Evolutionary conservation across 2,113 vertebrate genomes (phyloP), one percentile per base, ranked within the genome.

Genomic region (Parus major): DNA sequence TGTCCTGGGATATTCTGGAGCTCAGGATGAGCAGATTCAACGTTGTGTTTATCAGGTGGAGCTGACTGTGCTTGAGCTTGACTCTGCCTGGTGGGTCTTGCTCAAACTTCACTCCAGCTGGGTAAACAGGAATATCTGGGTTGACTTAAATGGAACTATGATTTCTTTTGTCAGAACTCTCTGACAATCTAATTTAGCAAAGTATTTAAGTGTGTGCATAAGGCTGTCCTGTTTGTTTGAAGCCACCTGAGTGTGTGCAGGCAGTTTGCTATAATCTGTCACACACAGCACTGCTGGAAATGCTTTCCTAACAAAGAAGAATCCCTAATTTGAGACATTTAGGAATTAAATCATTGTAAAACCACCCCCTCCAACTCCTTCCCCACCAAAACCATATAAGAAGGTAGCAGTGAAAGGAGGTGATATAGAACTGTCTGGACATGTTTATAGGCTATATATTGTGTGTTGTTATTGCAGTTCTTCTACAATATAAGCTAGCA

Each of bases 401-500:
- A 95, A 96, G 52, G 90, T 72, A 47, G 66, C 88, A 96, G 77
- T 91, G 92, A 93, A 96, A 68, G 27, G 55, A 88, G 91, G 35
- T 46, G 93, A 82, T 88, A 71, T 2, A 79, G 92, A 97, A 79
- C 70, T 71, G 53, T 83, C 78, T 92, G 83, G 94, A 85, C 81
- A 91, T 83, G 66, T 86, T 82, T 91, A 86, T 73, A n/a, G 92
- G 89, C 71, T 93, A 36, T 88, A 95, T 91, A 90, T 93, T 89
- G 69, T 86, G 68, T 61, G 46, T 42, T 87, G 84, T 90, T 90
- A 71, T 16, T 93, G 59, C 76, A 85, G 60, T 93, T 95, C 71
- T 82, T 97, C 95, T 63, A 46, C 86, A 92, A 71, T 93, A 92
- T 91, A 97, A 97, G 83, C 87, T 92, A 89, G 92, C 92, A 96